Evolutionary conservation across 1,140 invertebrate genomes (phyloP).

Genomic region (Ceratina calcarata): DNA sequence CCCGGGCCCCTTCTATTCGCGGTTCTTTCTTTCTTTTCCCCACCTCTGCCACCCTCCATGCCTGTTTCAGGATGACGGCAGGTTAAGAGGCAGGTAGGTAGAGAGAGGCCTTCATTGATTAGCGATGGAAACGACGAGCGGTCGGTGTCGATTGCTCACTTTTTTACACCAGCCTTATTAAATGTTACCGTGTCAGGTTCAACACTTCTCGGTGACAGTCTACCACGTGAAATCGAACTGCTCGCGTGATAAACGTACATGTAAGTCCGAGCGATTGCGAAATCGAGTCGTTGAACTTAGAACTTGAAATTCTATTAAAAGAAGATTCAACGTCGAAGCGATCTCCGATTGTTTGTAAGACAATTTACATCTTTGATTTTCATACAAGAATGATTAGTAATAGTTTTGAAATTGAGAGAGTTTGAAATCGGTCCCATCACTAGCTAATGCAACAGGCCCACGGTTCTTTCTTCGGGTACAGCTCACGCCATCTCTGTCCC

Average conservation of each 20-base stretch:
- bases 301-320: neutral
- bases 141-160: constrained; percentile 16
- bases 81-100: constrained; percentile 42
- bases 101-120: constrained; percentile 40
- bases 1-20: constrained; percentile 24
- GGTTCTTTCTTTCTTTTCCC: constrained; percentile 7
- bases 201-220: neutral
- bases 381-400: no score
- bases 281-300: constrained; percentile 15
- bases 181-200: constrained; percentile 30
- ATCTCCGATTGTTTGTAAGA: no score
- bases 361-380: no score
- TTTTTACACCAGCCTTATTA: constrained; percentile 6
- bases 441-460: constrained; percentile 26
- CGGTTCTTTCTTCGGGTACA: constrained; percentile 35
- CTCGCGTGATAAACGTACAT: neutral
- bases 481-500: constrained; percentile 36
- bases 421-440: constrained; percentile 37
- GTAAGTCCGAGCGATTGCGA: neutral
- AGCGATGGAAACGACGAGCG: constrained; percentile 33
- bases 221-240: constrained; percentile 14
- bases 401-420: neutral
- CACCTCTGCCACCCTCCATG: constrained; percentile 9
- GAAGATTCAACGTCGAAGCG: no score
- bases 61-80: constrained; percentile 46